Evolutionary conservation across 2,113 vertebrate genomes (phyloP), one percentile per base, ranked within the genome.

Genomic region (Neopipo cinnamomea): DNA sequence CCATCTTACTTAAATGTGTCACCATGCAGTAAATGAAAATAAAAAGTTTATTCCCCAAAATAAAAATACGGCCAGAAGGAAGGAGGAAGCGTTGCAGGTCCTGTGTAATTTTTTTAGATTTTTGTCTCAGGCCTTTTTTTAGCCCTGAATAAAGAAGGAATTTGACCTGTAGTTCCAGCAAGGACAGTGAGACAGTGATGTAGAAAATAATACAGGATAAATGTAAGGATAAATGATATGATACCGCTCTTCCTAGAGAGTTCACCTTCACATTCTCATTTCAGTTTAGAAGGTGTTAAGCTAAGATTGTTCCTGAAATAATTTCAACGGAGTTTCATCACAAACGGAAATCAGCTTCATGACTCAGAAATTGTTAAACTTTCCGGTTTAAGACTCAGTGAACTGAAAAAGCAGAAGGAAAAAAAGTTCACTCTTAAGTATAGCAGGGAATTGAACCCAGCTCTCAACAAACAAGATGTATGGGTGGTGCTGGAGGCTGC

Each of bases 351-450:
- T 71, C 61, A 5, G 8, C 65, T 87, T 93, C 3, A 4, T 30
- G 35, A 91, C 77, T 88, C 9, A 5, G 78, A 96, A 95, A 88
- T 72, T 82, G 85, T 92, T 93, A 80, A 91, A 91, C 41, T 84
- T 97, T 44, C 66, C 77, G 65, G 83, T 83, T 76, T 82, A 88
- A 85, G 42, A 39, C 61, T 52, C 4, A 2, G n/a, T 35, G 72
- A 88, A 41, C 68, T 42, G 56, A 82, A 91, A 78, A 76, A 71
- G 31, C 7, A 74, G 77, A 63, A 95, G 71, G 67, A 33, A 61
- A 14, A 55, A 82, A 49, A 27, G 46, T 12, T n/a, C 21, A 23
- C 21, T 59, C 8, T 4, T 27, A 68, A 88, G 55, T 56, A 73
- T 25, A 83, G 50, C 53, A 82, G 80, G 41, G 85, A 95, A 89